phyloP scores from a whole-genome alignment of 1,140 invertebrate species.

The silkworm (Bombyx mori) region ASM3026992v2 NC_085111.1:11257501-11258000 shows the following conservation, averaged over 20 bases:
- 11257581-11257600: constrained; percentile 8
- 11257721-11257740: too few species aligned
- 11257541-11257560: constrained; percentile 25
- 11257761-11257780: too few species aligned
- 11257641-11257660: not conserved
- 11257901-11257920: constrained; percentile 77
- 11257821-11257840: constrained; percentile 44
- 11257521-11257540: constrained; percentile 32
- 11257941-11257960: constrained; percentile 65
- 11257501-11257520: constrained; percentile 25
- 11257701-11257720: too few species aligned
- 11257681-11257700: not conserved
- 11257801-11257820: too few species aligned
- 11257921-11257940: constrained; percentile 62
- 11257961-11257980: constrained; percentile 56
- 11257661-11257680: constrained; percentile 1
- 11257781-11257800: too few species aligned
- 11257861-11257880: constrained; percentile 80
- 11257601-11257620: too few species aligned
- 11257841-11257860: constrained; percentile 77
- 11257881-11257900: constrained; percentile 76
- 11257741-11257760: too few species aligned
- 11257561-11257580: constrained; percentile 17
- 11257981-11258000: constrained; percentile 65
- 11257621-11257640: not conserved